phyloP scores from a whole-genome alignment of 1,140 invertebrate species.

The Heliothis subflexa region DNA sequence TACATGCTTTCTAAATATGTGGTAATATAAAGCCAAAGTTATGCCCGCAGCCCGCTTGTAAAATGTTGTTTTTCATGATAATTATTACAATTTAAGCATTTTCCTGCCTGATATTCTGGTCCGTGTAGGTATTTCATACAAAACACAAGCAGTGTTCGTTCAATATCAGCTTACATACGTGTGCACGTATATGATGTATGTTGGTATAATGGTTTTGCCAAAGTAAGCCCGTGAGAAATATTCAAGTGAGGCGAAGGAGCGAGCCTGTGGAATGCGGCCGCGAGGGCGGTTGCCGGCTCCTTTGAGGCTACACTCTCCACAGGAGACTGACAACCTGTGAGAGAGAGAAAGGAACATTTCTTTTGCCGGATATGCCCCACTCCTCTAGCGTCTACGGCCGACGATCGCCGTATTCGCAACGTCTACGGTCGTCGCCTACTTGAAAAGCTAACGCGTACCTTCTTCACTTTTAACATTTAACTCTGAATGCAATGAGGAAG shows the following conservation, averaged over 20 bases:
- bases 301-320: slow-evolving; percentile 80
- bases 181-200: slow-evolving; percentile 41
- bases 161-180: slow-evolving; percentile 31
- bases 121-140: slow-evolving; percentile 6
- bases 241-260: slow-evolving; percentile 78
- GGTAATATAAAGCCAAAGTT: too few species aligned
- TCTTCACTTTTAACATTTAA: neutral
- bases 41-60: neutral
- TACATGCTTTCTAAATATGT: too few species aligned
- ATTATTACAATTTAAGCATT: neutral
- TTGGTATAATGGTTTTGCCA: slow-evolving; percentile 79
- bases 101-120: slow-evolving; percentile 26
- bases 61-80: neutral
- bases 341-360: slow-evolving; percentile 77
- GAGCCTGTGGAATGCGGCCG: slow-evolving; percentile 81
- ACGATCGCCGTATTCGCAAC: slow-evolving; percentile 25
- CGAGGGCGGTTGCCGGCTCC: slow-evolving; percentile 82
- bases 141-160: slow-evolving; percentile 14
- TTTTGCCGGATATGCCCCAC: slow-evolving; percentile 55
- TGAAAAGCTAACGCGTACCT: slow-evolving; percentile 35
- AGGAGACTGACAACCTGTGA: slow-evolving; percentile 77
- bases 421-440: slow-evolving; percentile 28
- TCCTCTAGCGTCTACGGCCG: slow-evolving; percentile 38
- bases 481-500: slow-evolving; percentile 8
- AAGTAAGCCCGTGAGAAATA: slow-evolving; percentile 86